Conservation (phyloP, 2,797 vertebrate species). For the Takifugu ocellatus region DNA sequence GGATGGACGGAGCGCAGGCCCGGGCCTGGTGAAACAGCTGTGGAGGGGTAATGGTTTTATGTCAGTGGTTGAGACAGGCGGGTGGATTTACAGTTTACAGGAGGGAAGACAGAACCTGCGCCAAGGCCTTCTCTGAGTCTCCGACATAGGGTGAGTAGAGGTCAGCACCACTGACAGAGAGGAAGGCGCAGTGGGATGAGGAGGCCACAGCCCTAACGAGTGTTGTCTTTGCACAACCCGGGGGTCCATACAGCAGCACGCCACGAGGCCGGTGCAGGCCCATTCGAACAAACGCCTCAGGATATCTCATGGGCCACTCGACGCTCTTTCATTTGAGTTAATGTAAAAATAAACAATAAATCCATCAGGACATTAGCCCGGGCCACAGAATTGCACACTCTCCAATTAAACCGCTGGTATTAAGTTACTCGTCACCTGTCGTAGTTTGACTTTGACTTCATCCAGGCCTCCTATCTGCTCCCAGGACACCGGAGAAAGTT, state of each 20-base stretch:
- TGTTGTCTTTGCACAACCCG: conserved; percentile 93
- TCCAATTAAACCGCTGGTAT: neutral
- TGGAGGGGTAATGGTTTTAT: neutral
- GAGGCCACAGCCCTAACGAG: conserved; percentile 85
- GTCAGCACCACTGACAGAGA: conserved; percentile 88
- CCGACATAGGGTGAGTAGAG: conserved; percentile 92
- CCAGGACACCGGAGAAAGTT: conserved; percentile 83
- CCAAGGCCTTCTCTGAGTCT: conserved; percentile 89
- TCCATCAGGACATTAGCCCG: too few species aligned
- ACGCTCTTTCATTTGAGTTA: conserved; percentile 72
- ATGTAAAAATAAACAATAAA: neutral
- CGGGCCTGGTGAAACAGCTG: conserved; percentile 91
- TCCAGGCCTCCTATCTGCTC: conserved; percentile 92
- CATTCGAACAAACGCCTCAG: conserved; percentile 85
- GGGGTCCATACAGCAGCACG: conserved; percentile 88
- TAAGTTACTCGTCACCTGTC: conserved; percentile 76
- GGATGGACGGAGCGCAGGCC: conserved; percentile 87
- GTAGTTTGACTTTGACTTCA: conserved; percentile 87
- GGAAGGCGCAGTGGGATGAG: conserved; percentile 83
- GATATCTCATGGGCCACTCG: conserved; percentile 91
- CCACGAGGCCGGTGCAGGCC: conserved; percentile 85
- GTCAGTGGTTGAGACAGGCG: neutral
- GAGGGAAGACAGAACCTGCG: conserved; percentile 77
- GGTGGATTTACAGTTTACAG: neutral
- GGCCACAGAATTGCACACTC: neutral